These are phyloP conservation scores for Actenoides lindsayi DNA, from an alignment of 2,113 vertebrate species.

Conservation along the genomic window DNA sequence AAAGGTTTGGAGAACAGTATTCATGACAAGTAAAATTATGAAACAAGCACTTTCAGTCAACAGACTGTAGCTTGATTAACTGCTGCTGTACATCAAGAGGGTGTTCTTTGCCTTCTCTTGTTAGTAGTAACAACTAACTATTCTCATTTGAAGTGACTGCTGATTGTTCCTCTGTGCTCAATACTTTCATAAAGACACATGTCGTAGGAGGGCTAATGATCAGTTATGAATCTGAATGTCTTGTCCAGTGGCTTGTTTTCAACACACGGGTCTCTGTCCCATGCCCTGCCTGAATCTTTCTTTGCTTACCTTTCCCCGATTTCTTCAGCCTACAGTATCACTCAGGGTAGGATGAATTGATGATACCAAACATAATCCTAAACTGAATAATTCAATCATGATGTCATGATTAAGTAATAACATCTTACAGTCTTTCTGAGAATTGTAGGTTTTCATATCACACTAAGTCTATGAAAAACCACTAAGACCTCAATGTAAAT, in stretches of 20 bases:
- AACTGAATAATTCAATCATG: too few relatives aligned
- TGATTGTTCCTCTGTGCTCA: not conserved
- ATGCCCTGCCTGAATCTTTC: too few relatives aligned
- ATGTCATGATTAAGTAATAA: not conserved
- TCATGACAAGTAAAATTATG: not conserved
- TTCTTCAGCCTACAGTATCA: not conserved
- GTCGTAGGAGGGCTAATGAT: not conserved
- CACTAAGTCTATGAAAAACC: not conserved
- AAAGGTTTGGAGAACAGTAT: not conserved
- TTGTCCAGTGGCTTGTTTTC: not conserved
- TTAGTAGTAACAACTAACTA: not conserved
- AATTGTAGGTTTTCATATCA: not conserved
- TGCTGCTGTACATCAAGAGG: not conserved
- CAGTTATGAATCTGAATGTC: not conserved
- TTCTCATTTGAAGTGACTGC: not conserved
- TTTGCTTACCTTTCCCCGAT: not conserved
- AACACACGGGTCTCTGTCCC: not conserved
- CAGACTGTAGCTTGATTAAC: not conserved
- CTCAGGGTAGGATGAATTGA: not conserved
- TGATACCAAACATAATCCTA: not conserved
- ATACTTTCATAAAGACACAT: not conserved
- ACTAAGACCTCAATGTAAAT: not conserved
- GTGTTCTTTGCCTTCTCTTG: not conserved
- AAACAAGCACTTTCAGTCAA: not conserved
- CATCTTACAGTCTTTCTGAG: not conserved